Evolutionary conservation across 64 coral and sea anemone species (phyloP).

Genomic region (Montipora sp.): DNA sequence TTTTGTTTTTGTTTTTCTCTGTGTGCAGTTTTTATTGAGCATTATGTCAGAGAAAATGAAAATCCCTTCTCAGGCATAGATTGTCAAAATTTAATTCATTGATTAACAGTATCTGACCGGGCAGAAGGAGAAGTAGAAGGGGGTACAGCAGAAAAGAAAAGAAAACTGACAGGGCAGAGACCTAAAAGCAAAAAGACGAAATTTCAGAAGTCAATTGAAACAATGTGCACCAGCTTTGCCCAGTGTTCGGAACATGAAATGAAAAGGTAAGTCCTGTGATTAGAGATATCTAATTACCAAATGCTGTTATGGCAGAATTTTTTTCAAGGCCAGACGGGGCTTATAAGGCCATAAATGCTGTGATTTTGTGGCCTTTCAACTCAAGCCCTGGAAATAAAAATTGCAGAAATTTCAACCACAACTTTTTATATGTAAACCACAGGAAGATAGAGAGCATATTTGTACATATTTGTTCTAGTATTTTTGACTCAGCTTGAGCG

Average conservation of each 20-base stretch:
- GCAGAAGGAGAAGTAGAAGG: slow-evolving; percentile 2
- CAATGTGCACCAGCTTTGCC: not conserved
- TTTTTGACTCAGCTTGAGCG: not conserved
- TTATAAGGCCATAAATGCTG: not conserved
- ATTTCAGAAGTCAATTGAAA: too few relatives aligned
- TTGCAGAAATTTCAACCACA: not conserved
- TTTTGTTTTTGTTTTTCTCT: too few relatives aligned
- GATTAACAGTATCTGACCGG: slow-evolving; percentile 3
- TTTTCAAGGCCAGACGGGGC: not conserved
- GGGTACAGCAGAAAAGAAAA: not conserved
- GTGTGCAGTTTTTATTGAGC: too few relatives aligned
- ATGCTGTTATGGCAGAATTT: not conserved
- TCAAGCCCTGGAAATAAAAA: not conserved
- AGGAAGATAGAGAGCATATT: not conserved
- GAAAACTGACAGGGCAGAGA: too few relatives aligned
- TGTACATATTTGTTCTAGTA: not conserved
- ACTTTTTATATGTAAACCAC: not conserved
- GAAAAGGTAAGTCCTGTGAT: slow-evolving; percentile 47
- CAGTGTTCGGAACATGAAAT: slow-evolving; percentile 18
- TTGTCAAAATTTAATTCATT: not conserved
- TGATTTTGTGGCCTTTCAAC: not conserved
- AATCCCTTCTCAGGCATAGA: too few relatives aligned
- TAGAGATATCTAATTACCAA: slow-evolving; percentile 9
- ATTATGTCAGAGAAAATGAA: too few relatives aligned
- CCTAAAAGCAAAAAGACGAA: too few relatives aligned